phyloP scores from a whole-genome alignment of 2,113 vertebrate genomes.

The Heloderma charlesbogerti region DNA sequence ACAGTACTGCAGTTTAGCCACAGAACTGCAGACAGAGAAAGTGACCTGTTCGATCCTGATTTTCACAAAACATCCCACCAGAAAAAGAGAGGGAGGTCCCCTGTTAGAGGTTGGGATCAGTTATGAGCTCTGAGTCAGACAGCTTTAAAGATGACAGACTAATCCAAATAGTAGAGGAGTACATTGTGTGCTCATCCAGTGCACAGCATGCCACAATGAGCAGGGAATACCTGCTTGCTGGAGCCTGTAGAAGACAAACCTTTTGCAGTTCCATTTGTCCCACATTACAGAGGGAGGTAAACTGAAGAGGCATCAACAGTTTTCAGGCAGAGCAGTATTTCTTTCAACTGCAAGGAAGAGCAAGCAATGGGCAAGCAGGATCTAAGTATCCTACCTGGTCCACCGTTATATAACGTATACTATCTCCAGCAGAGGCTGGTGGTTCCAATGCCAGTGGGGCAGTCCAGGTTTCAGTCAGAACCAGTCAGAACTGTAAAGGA shows the following conservation, averaged over 20 bases:
- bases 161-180: background rate
- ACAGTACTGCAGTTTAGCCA: too few relatives aligned
- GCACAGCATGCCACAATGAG: background rate
- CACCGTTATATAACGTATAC: background rate
- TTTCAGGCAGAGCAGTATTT: background rate
- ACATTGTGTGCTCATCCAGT: background rate
- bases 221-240: too few relatives aligned
- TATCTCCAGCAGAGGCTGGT: too few relatives aligned
- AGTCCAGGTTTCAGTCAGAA: too few relatives aligned
- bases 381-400: background rate
- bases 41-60: background rate
- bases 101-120: background rate
- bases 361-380: background rate
- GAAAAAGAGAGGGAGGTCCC: background rate
- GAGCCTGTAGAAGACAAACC: background rate
- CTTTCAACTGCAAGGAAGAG: background rate
- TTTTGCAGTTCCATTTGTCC: background rate
- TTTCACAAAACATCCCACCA: background rate
- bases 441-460: too few relatives aligned
- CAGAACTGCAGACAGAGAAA: background rate
- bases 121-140: background rate
- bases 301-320: background rate
- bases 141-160: background rate
- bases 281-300: background rate
- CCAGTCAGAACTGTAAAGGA: too few relatives aligned